A percentile compares a stretch with the other conserved stretches of the same genome.
phyloP scores from a whole-genome alignment of 2,888 invertebrate genomes.

The Synergus laeviventris region DNA sequence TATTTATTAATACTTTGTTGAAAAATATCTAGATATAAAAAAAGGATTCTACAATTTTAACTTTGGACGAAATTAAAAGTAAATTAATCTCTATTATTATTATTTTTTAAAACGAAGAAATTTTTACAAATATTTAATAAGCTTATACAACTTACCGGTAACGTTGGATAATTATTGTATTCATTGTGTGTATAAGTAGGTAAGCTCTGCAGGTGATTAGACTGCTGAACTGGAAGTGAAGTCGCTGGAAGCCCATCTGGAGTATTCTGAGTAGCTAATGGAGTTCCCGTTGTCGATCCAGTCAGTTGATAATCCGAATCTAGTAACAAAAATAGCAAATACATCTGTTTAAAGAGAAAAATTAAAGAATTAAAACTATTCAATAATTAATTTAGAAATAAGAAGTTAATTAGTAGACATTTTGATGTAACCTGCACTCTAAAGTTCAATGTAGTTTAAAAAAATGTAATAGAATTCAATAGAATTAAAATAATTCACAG shows the following conservation, averaged over 20 bases:
- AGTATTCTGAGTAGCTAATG: constrained; percentile 77
- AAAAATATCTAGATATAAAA: too few species aligned
- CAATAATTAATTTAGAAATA: not conserved
- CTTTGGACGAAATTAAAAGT: too few species aligned
- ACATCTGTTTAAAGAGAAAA: not conserved
- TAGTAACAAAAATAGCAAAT: constrained; percentile 60
- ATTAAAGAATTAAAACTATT: not conserved
- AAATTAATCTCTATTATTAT: too few species aligned
- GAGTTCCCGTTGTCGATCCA: constrained; percentile 83
- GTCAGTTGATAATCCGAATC: constrained; percentile 85
- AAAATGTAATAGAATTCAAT: too few species aligned
- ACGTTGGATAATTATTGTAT: constrained; percentile 73
- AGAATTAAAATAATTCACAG: too few species aligned
- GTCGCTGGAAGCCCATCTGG: constrained; percentile 71
- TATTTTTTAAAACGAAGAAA: not conserved
- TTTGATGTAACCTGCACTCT: too few species aligned
- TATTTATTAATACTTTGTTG: too few species aligned
- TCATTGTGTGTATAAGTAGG: constrained; percentile 70
- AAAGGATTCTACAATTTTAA: too few species aligned
- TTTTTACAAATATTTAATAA: not conserved
- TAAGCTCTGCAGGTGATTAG: constrained; percentile 71
- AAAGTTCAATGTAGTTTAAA: too few species aligned
- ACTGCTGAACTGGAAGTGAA: constrained; percentile 68
- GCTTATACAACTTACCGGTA: constrained; percentile 71
- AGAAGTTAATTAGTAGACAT: too few species aligned